Conservation (phyloP, 2,797 vertebrate species). For the Leuciscus waleckii region DNA sequence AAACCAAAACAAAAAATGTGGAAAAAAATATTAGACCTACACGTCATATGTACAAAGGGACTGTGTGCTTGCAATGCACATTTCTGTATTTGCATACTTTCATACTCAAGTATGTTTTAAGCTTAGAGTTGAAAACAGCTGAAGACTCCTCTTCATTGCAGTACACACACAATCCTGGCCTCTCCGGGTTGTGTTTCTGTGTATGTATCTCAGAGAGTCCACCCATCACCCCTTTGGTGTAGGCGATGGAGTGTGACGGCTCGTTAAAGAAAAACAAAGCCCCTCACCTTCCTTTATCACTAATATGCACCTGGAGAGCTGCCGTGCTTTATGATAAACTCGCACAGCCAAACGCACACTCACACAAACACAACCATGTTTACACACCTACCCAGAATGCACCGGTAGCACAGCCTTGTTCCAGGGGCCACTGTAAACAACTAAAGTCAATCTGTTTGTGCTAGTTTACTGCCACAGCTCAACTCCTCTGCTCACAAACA, state of each 20-base stretch:
- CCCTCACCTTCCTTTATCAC: conserved; percentile 67
- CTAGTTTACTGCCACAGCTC: conserved; percentile 50
- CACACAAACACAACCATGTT: conserved; percentile 51
- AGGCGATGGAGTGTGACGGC: conserved; percentile 62
- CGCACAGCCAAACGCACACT: conserved; percentile 40
- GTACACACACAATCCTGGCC: conserved; percentile 10
- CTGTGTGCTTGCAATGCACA: neutral
- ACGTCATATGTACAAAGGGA: neutral
- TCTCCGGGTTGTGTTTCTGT: conserved; percentile 54
- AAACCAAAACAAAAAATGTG: neutral
- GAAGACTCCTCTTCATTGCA: conserved; percentile 7
- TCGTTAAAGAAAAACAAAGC: conserved; percentile 65
- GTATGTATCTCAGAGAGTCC: conserved; percentile 56
- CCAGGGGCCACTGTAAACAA: conserved; percentile 55
- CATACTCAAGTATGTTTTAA: neutral
- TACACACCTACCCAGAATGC: conserved; percentile 55
- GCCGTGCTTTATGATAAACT: conserved; percentile 63
- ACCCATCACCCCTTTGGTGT: conserved; percentile 62
- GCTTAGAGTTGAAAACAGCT: neutral
- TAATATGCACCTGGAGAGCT: conserved; percentile 66
- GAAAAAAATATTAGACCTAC: no score
- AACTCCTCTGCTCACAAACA: conserved; percentile 42
- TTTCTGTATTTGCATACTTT: neutral
- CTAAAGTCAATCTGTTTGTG: conserved; percentile 54
- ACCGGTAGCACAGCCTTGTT: conserved; percentile 38